Evolutionary conservation across 1,140 invertebrate genomes (phyloP).

Genomic region (Neomicropteryx cornuta): DNA sequence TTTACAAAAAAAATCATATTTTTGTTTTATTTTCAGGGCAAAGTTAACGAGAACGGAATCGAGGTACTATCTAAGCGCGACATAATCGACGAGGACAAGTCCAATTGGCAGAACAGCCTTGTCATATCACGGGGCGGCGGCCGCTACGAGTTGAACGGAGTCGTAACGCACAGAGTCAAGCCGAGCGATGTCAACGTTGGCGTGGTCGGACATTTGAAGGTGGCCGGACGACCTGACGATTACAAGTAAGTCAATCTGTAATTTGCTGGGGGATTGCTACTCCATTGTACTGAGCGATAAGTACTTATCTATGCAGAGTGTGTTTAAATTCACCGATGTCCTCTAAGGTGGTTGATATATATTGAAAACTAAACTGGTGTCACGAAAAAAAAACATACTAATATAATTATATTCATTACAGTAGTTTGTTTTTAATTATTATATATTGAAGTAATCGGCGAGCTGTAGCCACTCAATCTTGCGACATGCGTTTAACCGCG

Average conservation of each 20-base stretch:
- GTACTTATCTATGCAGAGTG: too few species aligned
- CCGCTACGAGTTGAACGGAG: constrained; percentile 50
- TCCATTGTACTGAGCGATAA: too few species aligned
- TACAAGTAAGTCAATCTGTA: constrained; percentile 36
- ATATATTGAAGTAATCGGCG: too few species aligned
- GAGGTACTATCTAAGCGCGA: constrained; percentile 43
- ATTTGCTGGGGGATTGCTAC: too few species aligned
- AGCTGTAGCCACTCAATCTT: too few species aligned
- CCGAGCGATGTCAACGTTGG: constrained; percentile 43
- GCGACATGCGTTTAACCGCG: too few species aligned
- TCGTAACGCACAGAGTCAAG: constrained; percentile 38
- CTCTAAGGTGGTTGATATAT: too few species aligned
- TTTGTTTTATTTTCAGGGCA: constrained; percentile 15
- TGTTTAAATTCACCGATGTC: too few species aligned
- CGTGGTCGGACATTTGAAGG: constrained; percentile 30
- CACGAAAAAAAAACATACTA: too few species aligned
- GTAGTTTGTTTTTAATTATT: too few species aligned
- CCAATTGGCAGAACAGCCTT: constrained; percentile 47
- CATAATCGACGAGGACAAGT: constrained; percentile 41
- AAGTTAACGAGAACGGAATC: constrained; percentile 44
- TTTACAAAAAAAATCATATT: not conserved
- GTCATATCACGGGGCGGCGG: constrained; percentile 47
- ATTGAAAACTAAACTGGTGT: too few species aligned
- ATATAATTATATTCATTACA: too few species aligned
- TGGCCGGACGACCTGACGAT: constrained; percentile 31